phyloP scores from a whole-genome alignment of 2,888 invertebrate species.

The Empis stercorea region DNA sequence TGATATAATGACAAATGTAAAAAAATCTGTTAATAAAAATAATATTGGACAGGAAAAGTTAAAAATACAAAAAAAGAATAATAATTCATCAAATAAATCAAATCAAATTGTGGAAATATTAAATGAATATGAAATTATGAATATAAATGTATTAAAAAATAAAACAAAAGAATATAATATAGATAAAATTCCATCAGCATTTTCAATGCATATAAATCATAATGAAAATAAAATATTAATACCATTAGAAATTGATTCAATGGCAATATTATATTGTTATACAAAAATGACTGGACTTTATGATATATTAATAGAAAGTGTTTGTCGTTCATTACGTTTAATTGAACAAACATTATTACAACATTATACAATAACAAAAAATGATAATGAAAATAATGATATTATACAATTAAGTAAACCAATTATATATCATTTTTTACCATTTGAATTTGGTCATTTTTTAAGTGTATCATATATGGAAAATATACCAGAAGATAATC shows the following conservation, averaged over 20 bases:
- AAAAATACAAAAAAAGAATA: not conserved
- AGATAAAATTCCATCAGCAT: conserved; percentile 12
- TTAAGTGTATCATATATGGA: conserved; percentile 60
- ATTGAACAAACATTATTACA: conserved; percentile 49
- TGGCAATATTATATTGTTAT: conserved; percentile 55
- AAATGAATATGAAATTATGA: conserved; percentile 28
- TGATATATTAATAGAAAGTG: conserved; percentile 60
- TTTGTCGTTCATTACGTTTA: conserved; percentile 54
- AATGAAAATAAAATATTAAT: conserved; percentile 34
- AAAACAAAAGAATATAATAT: conserved; percentile 24
- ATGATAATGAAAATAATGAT: not conserved
- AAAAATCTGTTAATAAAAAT: conserved; percentile 13
- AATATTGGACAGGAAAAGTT: conserved; percentile 11
- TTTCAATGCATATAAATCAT: conserved; percentile 22
- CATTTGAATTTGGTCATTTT: conserved; percentile 59
- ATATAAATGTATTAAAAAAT: conserved; percentile 28
- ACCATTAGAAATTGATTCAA: conserved; percentile 53
- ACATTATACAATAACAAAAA: conserved; percentile 32
- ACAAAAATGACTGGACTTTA: conserved; percentile 51
- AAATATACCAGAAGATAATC: conserved; percentile 50
- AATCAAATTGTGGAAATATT: conserved; percentile 11
- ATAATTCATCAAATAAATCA: conserved; percentile 11
- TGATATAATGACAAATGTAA: not conserved
- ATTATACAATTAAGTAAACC: conserved; percentile 15
- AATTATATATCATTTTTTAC: conserved; percentile 58